phyloP scores from a whole-genome alignment of 2,113 vertebrate species.

The Oncorhynchus nerka region DNA sequence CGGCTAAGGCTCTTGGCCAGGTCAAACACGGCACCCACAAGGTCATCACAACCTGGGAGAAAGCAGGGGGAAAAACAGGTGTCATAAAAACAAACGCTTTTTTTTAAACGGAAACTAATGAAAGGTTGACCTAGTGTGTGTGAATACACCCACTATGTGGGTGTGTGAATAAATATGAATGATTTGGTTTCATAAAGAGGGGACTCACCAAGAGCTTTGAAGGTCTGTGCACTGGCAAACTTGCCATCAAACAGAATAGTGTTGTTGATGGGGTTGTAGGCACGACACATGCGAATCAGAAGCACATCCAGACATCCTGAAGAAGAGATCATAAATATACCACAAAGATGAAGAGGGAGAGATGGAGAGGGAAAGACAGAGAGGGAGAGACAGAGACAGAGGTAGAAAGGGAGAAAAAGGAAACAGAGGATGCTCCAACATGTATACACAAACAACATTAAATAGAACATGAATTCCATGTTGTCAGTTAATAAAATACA shows the following conservation, averaged over 20 bases:
- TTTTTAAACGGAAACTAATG: background rate
- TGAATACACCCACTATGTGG: background rate
- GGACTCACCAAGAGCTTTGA: slow-evolving; percentile 87
- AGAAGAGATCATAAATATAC: slow-evolving; percentile 42
- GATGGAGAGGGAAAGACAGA: background rate
- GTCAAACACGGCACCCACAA: slow-evolving; percentile 81
- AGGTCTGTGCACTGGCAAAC: slow-evolving; percentile 80
- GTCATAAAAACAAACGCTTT: background rate
- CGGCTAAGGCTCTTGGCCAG: slow-evolving; percentile 82
- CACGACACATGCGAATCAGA: slow-evolving; percentile 86
- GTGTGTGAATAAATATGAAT: background rate
- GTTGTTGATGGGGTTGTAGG: slow-evolving; percentile 86
- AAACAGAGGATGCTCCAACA: background rate
- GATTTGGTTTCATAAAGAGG: background rate
- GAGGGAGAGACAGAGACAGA: too few species aligned
- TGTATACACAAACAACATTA: slow-evolving; percentile 15
- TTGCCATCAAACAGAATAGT: slow-evolving; percentile 88
- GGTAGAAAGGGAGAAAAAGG: background rate
- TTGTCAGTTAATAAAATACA: background rate
- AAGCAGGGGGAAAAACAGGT: background rate
- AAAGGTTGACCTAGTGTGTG: background rate
- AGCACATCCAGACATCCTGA: slow-evolving; percentile 89
- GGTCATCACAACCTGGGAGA: slow-evolving; percentile 83
- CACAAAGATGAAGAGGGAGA: slow-evolving; percentile 7
- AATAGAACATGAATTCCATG: background rate